phyloP scores from a whole-genome alignment of 2,797 vertebrate species.

The Zenarchopterus dispar region DNA sequence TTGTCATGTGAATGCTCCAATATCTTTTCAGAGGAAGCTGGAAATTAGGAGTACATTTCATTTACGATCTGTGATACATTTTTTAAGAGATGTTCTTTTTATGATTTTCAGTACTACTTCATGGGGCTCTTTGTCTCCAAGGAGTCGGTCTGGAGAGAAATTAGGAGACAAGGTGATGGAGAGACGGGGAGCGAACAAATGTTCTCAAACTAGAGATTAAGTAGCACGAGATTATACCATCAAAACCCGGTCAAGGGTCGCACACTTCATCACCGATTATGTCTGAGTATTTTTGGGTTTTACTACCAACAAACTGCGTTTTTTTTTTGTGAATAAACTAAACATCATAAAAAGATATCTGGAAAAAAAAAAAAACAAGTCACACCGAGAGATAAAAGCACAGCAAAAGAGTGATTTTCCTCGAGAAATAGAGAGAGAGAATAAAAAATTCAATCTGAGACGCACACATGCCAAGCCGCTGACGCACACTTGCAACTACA shows the following conservation, averaged over 20 bases:
- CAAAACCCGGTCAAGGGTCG: background rate
- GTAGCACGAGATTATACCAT: too few species aligned
- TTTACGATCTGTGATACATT: background rate
- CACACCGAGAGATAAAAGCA: background rate
- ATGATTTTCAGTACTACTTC: background rate
- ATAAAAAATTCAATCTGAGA: slow-evolving; percentile 5
- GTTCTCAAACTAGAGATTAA: background rate
- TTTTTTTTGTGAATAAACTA: background rate
- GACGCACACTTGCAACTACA: slow-evolving; percentile 13
- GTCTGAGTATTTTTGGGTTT: background rate
- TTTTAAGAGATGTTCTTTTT: background rate
- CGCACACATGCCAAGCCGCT: slow-evolving; percentile 7
- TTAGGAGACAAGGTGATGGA: background rate
- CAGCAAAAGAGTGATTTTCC: slow-evolving; percentile 1
- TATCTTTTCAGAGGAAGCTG: too few species aligned
- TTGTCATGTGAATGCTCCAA: too few species aligned
- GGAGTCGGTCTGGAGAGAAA: background rate
- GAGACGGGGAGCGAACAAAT: background rate
- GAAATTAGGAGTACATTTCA: too few species aligned
- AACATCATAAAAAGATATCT: too few species aligned
- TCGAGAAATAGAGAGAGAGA: background rate
- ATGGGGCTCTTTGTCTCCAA: background rate
- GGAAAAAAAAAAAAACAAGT: too few species aligned
- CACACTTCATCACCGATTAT: background rate
- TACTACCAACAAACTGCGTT: too few species aligned